These are phyloP conservation scores for Probaryconus sp. DNA, from an alignment of 1,140 invertebrate species.

Conservation along the genomic window DNA sequence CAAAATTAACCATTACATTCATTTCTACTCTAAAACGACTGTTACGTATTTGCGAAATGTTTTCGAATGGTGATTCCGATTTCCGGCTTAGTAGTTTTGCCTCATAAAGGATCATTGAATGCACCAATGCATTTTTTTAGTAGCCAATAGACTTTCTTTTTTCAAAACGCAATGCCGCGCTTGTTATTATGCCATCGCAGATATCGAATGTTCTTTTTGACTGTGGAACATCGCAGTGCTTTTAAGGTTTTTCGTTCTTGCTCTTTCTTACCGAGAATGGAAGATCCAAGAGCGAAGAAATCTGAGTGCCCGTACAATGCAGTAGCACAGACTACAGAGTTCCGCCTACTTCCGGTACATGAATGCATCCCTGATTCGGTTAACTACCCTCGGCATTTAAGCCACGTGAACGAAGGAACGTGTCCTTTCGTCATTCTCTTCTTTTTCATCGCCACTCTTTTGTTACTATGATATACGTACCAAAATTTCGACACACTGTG, in stretches of 20 bases:
- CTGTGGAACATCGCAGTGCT: conserved; percentile 30
- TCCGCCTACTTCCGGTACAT: conserved; percentile 74
- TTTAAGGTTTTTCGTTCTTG: conserved; percentile 50
- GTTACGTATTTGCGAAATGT: conserved; percentile 6
- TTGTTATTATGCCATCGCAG: conserved; percentile 72
- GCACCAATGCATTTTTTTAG: conserved; percentile 65
- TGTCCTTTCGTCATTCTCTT: conserved; percentile 61
- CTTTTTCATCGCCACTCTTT: conserved; percentile 29
- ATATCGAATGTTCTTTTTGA: conserved; percentile 73
- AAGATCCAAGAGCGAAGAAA: conserved; percentile 57
- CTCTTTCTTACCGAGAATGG: conserved; percentile 42
- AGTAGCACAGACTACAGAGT: conserved; percentile 64
- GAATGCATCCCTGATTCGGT: conserved; percentile 69
- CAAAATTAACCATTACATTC: too few species aligned
- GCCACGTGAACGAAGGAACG: conserved; percentile 65
- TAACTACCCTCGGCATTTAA: conserved; percentile 67
- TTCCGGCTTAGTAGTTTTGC: conserved; percentile 66
- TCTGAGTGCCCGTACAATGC: conserved; percentile 63
- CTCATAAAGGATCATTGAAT: conserved; percentile 44
- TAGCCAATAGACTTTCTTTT: conserved; percentile 48
- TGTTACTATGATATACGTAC: conserved; percentile 44
- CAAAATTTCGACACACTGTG: conserved; percentile 35
- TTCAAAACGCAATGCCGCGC: conserved; percentile 43
- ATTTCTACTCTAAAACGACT: too few species aligned
- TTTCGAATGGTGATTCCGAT: conserved; percentile 53